Evolutionary conservation across 2,888 invertebrate species (phyloP), one percentile per base, ranked within the genome.

Genomic region (Eupithecia tripunctaria): DNA sequence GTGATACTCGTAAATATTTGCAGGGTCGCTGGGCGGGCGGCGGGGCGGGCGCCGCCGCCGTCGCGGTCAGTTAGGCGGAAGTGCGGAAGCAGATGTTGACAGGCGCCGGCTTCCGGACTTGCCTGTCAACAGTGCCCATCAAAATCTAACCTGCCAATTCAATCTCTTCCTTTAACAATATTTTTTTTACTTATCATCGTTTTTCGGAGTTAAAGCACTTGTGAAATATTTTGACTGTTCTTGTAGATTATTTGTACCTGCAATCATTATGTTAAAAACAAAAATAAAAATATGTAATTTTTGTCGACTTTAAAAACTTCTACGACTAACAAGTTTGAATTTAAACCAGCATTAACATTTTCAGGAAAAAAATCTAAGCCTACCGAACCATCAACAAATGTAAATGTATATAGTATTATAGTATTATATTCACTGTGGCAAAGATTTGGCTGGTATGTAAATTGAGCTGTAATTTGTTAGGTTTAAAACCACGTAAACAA

Each of bases 1-100:
- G 64, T 64, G 64, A 65, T 75, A 77, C 73, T 76, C 73, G 77
- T 71, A 77, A 81, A 81, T 81, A 77, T 84, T 82, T 78, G 81
- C 80, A 78, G 79, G 83, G 83, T 83, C 83, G 85, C 82, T 76
- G 84, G 80, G 73, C 59, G 60, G 67, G 74, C 78, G 79, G 80
- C 80, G 74, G 80, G 67, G 74, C 78, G 79, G 80, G 80, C 75
- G 80, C 81, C 81, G 88, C 87, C 84, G 86, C 84, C 81, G 88
- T 87, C 84, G 86, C 84, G 88, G 90, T 88, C 88, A 87, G 88
- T 87, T 85, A 85, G 83, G 82, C 86, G 88, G 87, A 87, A 88
- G 83, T 85, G 78, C 85, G 90, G 90, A 90, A 89, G 85, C 89
- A 89, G 87, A 89, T 88, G 90, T 89, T 88, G 91, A 89, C 89